Evolutionary conservation across 2,797 vertebrate genomes (phyloP), one percentile per base, ranked within the genome.

Genomic region (Sternotherus odoratus): DNA sequence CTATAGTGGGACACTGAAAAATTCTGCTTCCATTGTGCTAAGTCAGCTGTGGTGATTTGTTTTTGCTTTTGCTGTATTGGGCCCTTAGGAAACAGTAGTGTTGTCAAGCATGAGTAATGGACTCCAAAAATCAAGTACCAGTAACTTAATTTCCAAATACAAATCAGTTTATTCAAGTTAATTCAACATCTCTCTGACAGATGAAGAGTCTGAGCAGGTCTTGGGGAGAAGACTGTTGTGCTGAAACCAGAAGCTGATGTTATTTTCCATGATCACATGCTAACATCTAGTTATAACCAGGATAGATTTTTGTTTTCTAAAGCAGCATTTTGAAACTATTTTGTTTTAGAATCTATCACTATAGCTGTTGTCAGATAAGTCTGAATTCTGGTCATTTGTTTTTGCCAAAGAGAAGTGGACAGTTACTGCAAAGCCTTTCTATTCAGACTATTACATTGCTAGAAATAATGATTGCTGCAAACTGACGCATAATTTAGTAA

Each of bases 391-490:
- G 88, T 96, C 94, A 96, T 77, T 93, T 95, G 15, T 96, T 97
- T 97, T 93, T 92, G 95, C 69, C 80, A 83, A 77, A 94, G 91
- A 86, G 85, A 92, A 94, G 83, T 63, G 86, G 94, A 93, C 90
- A 87, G 90, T 96, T 91, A 91, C 95, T 96, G 95, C 83, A 95
- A 97, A 96, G 75, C 89, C 93, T 97, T 93, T 60, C 51, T 96
- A 90, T 96, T 95, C 82, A 90, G 92, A 84, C 88, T 95, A 83
- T 95, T 95, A 91, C 90, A 15, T 83, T 94, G 90, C 88, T 92
- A 96, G 88, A 91, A 94, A 95, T 77, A 97, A 92, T 78, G 89
- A 88, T 94, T 60, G 66, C 82, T 91, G 82, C 56, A 83, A 96
- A 96, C 82, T 95, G 94, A 92, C 75, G 15, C 46, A 86, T 79